Evolutionary conservation across 2,797 vertebrate genomes (phyloP).

Genomic region (Simalia tracyae): DNA sequence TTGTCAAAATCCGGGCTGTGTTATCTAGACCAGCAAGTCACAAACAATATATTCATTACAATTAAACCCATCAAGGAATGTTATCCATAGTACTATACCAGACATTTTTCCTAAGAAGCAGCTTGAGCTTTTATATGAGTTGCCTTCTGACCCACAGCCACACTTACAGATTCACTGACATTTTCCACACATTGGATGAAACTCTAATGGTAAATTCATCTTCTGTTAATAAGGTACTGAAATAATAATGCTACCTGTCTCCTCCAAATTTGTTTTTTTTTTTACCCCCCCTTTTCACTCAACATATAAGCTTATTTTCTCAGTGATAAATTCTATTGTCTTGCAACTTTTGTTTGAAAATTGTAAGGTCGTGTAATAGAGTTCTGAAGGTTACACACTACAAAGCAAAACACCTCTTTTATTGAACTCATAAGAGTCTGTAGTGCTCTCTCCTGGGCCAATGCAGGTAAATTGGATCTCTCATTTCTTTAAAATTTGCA

Average conservation of each 20-base stretch:
- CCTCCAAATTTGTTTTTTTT: not conserved
- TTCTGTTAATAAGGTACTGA: not conserved
- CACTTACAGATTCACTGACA: not conserved
- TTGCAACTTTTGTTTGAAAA: no score
- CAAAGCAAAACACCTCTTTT: not conserved
- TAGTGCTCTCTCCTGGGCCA: not conserved
- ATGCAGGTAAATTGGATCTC: not conserved
- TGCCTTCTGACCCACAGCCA: no score
- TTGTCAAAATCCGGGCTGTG: conserved; percentile 92
- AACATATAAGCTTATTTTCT: not conserved
- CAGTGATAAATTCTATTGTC: not conserved
- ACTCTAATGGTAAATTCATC: not conserved
- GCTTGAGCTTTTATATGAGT: not conserved
- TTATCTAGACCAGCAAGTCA: conserved; percentile 81
- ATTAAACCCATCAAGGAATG: not conserved
- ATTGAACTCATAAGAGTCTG: not conserved
- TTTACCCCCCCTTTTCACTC: not conserved
- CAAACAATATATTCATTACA: not conserved
- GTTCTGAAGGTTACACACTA: not conserved
- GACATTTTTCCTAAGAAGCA: not conserved
- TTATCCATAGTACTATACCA: not conserved
- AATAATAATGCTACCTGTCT: not conserved
- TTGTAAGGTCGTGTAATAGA: not conserved
- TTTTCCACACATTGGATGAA: not conserved
- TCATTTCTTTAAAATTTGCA: not conserved